Base-by-base conservation (phyloP, 1,140 invertebrate species). In the Ectropis grisescens region DNA sequence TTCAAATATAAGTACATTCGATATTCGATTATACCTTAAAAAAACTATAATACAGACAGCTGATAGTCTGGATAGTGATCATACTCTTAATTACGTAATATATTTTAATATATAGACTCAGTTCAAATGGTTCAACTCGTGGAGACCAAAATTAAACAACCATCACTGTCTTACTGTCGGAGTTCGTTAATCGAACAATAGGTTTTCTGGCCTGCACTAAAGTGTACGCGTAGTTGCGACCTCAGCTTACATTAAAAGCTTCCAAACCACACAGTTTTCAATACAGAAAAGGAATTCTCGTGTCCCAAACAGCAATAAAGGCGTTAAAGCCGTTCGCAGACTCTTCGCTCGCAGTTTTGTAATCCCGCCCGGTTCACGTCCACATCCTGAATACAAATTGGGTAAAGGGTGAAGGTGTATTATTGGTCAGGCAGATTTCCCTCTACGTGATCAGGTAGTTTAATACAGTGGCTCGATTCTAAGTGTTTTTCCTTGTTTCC, bases 381-480 rank as follows among this genome's bases (percentile, higher is more conserved):
- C 25, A 25, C 12, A 36, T 27, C 24, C 33, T 59, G 56, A 55
- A 59, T 59, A 55, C 48, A 43, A 59, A 59, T 56, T 34, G 41
- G 36, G 38, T 45, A 41, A 52, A 59, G 48, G 46, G 52, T 55
- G 37, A 49, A 57, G 55, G 55, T 58, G 37, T 49, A 56, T 58
- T 56, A 59, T 56, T 56, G 52, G 52, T 55, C 56, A 59, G 46
- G 56, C 56, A 59, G 56, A 59, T 59, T 59, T 54, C 43, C 52
- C 19, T 15, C 38, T 55, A 59, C 56, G 56, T 56, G 56, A 56
- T 50, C 48, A 47, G 56, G 37, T 46, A 38, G 15, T 29, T 30
- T 44, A 52, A 55, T 55, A 44, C 36, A 37, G 32, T 38, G 24
- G 28, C 28, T 30, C 36, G 24, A 41, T 50, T 47, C 41, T 54